These are phyloP conservation scores for Squalus acanthias DNA, from an alignment of 2,797 vertebrate genomes.

Conservation along the genomic window DNA sequence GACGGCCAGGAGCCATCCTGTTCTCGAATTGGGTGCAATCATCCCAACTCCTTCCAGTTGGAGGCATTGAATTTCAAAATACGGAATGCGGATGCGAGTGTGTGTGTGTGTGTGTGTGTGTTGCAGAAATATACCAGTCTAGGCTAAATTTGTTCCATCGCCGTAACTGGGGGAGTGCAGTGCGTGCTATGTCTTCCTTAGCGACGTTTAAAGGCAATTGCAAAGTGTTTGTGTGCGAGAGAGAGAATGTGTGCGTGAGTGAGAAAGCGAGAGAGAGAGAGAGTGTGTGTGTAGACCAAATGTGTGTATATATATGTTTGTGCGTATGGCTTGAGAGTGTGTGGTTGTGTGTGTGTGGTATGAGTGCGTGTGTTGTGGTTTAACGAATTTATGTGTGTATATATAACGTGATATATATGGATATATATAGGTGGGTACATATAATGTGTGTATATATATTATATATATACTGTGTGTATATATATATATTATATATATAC, in stretches of 20 bases:
- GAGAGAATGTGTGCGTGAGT: neutral
- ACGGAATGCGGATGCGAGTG: conserved; percentile 48
- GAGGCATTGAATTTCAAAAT: conserved; percentile 51
- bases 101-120: neutral
- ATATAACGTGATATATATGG: neutral
- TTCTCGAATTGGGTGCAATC: conserved; percentile 65
- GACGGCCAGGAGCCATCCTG: conserved; percentile 71
- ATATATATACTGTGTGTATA: neutral
- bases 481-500: no score
- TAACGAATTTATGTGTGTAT: neutral
- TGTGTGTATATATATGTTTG: neutral
- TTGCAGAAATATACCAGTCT: neutral
- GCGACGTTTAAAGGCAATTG: neutral
- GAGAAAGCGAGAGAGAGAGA: neutral
- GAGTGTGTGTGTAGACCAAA: neutral
- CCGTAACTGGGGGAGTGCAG: neutral
- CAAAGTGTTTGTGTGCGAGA: neutral
- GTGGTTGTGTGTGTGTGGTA: neutral
- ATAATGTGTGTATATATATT: neutral
- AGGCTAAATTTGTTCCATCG: neutral
- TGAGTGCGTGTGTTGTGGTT: neutral
- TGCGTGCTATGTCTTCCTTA: neutral
- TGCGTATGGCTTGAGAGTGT: neutral
- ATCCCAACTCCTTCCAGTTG: conserved; percentile 53
- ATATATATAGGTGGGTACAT: no score